These are phyloP conservation scores for Celastrina argiolus DNA, from an alignment of 2,888 invertebrate genomes.

Conservation along the genomic window DNA sequence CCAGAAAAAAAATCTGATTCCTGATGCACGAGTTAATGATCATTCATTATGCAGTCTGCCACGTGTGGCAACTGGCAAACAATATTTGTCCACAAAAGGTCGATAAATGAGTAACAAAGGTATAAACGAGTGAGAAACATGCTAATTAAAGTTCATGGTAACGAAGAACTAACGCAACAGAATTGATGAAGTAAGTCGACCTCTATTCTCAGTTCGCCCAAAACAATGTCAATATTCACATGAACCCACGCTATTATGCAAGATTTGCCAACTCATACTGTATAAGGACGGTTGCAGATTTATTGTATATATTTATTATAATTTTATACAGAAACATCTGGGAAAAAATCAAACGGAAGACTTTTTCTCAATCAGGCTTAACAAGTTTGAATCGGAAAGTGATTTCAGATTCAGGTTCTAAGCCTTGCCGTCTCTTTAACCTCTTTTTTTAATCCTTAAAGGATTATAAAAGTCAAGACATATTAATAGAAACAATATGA, in stretches of 20 bases:
- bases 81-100: not conserved
- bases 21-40: not conserved
- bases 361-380: not conserved
- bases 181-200: not conserved
- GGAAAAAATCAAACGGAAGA: not conserved
- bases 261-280: not conserved
- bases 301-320: not conserved
- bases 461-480: not conserved
- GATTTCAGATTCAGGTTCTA: not conserved
- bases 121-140: not conserved
- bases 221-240: constrained; percentile 13
- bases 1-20: not conserved
- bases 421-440: not conserved
- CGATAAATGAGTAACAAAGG: not conserved
- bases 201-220: not conserved
- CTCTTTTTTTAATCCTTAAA: not conserved
- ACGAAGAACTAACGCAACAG: not conserved
- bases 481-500: not conserved
- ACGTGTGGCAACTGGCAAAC: not conserved
- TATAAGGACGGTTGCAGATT: not conserved
- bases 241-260: constrained; percentile 9
- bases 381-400: not conserved
- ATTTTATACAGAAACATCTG: not conserved
- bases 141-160: not conserved
- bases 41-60: not conserved